A percentile compares a stretch with the other conserved stretches of the same genome.
Conservation (phyloP, 2,113 vertebrate genomes). For the Falco punctatus region DNA sequence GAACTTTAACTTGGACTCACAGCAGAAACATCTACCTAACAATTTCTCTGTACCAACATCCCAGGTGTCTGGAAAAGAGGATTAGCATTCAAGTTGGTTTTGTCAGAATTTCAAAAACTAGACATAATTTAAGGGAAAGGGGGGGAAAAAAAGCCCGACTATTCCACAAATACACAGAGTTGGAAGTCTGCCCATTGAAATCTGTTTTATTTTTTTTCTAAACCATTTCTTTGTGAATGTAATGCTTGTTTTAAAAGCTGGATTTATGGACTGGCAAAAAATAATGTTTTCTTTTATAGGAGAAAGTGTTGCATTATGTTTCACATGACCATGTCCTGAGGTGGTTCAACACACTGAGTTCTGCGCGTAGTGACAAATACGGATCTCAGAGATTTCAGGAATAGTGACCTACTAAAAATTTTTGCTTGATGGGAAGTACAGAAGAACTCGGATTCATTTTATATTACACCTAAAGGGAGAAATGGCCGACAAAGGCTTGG, state of each 20-base stretch:
- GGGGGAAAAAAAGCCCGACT: neutral
- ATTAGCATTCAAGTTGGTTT: neutral
- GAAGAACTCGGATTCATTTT: neutral
- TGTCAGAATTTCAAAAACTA: neutral
- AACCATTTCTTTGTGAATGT: slow-evolving; percentile 38
- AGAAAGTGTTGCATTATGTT: slow-evolving; percentile 42
- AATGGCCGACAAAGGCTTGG: neutral
- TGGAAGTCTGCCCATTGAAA: slow-evolving; percentile 38
- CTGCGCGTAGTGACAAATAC: neutral
- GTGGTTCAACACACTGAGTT: neutral
- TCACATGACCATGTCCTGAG: neutral
- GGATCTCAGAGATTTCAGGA: neutral
- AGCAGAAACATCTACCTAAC: neutral
- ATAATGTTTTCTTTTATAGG: slow-evolving; percentile 39
- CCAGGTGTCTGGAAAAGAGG: neutral
- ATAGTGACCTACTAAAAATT: neutral
- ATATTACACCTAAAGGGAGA: neutral
- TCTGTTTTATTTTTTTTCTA: neutral
- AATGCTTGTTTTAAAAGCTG: slow-evolving; percentile 36
- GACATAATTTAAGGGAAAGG: neutral
- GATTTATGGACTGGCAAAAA: slow-evolving; percentile 44
- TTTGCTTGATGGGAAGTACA: neutral
- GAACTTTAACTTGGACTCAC: neutral
- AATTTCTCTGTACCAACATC: neutral
- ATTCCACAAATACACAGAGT: neutral